Evolutionary conservation across 2,113 vertebrate species (phyloP).

Genomic region (Cinclus cinclus): DNA sequence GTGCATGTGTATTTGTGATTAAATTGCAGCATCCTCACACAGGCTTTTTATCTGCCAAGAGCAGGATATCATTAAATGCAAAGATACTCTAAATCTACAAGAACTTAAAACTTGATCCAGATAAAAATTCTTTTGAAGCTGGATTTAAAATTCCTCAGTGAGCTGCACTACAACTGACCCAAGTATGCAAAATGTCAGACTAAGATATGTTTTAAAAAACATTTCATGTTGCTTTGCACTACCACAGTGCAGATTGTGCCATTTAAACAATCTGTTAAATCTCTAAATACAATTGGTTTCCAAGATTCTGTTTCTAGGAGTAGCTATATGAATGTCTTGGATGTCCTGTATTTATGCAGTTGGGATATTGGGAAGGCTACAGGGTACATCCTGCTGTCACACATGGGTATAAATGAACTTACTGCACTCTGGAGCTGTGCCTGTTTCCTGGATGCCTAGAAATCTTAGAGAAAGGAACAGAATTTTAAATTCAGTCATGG

Average conservation of each 20-base stretch:
- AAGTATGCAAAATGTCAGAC: neutral
- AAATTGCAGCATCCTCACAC: neutral
- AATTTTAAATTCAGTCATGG: neutral
- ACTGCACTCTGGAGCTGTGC: neutral
- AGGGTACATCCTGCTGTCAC: neutral
- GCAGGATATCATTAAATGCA: neutral
- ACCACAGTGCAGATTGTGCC: neutral
- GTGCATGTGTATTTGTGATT: conserved; percentile 15
- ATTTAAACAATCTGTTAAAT: neutral
- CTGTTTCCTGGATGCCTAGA: neutral
- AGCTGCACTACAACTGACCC: neutral
- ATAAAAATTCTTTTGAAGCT: neutral
- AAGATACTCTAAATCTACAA: neutral
- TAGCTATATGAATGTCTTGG: neutral
- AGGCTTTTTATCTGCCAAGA: neutral
- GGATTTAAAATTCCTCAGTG: neutral
- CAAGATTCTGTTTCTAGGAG: neutral
- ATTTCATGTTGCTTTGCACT: neutral
- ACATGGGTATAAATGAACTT: neutral
- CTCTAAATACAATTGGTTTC: neutral
- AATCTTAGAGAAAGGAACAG: neutral
- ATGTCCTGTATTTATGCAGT: neutral
- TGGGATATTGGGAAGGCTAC: neutral
- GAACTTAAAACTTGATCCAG: neutral
- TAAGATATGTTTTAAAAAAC: neutral